These are phyloP conservation scores for Morelia viridis DNA, from an alignment of 2,797 vertebrate genomes.

Conservation along the genomic window DNA sequence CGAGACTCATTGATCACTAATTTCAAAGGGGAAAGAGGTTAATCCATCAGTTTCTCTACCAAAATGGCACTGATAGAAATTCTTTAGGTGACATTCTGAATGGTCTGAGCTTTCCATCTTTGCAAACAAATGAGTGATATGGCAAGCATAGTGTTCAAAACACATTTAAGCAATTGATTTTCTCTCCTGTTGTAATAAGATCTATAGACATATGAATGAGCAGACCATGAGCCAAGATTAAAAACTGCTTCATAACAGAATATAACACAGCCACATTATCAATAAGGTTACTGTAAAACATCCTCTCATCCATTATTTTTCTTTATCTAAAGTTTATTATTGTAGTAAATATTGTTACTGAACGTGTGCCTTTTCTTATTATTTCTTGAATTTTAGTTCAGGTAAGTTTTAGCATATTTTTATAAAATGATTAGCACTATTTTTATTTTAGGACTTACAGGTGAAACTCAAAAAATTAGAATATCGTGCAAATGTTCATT, in stretches of 20 bases:
- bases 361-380: constrained; percentile 68
- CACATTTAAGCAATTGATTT: constrained; percentile 98
- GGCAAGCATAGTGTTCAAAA: constrained; percentile 89
- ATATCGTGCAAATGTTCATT: too few relatives aligned
- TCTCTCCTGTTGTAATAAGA: constrained; percentile 93
- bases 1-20: constrained; percentile 87
- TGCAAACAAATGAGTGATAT: constrained; percentile 97
- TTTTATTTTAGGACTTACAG: background rate
- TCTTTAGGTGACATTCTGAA: constrained; percentile 87
- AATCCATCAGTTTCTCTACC: constrained; percentile 89
- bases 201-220: constrained; percentile 90
- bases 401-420: constrained; percentile 32
- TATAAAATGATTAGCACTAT: background rate
- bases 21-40: constrained; percentile 81
- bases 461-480: too few relatives aligned
- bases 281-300: constrained; percentile 70
- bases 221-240: constrained; percentile 72
- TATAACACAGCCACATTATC: constrained; percentile 59
- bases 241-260: constrained; percentile 68
- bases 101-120: constrained; percentile 84
- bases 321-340: constrained; percentile 78
- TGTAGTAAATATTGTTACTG: constrained; percentile 78
- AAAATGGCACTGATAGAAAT: constrained; percentile 80
- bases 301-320: constrained; percentile 67
- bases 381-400: constrained; percentile 51